A percentile compares a stretch with the other conserved stretches of the same genome.
Evolutionary conservation across 2,888 invertebrate species (phyloP).

Genomic region (Epiblema foenella): DNA sequence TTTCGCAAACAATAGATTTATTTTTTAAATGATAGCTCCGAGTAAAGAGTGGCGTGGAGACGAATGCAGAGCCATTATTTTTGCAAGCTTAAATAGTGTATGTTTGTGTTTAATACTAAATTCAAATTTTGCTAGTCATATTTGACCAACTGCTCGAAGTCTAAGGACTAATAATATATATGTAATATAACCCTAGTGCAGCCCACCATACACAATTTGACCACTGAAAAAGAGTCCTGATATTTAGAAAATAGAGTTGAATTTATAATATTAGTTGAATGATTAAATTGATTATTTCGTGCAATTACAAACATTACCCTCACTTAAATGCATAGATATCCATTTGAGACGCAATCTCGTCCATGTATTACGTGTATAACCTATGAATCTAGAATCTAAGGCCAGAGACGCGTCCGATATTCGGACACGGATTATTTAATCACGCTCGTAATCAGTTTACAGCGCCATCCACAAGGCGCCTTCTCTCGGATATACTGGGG

Average conservation of each 20-base stretch:
- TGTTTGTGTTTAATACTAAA: neutral
- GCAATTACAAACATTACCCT: too few relatives aligned
- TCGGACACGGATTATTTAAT: slow-evolving; percentile 13
- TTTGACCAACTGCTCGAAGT: neutral
- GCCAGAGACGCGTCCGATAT: neutral
- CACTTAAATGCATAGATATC: too few relatives aligned
- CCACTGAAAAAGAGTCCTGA: too few relatives aligned
- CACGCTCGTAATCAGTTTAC: slow-evolving; percentile 24
- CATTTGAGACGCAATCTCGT: too few relatives aligned
- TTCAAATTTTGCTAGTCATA: neutral
- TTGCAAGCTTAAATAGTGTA: neutral
- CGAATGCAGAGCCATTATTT: slow-evolving; percentile 46
- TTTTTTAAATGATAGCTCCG: slow-evolving; percentile 55
- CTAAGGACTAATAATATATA: too few relatives aligned
- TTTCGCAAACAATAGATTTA: slow-evolving; percentile 54
- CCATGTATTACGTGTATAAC: too few relatives aligned
- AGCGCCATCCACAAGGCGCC: slow-evolving; percentile 23
- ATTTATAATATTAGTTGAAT: too few relatives aligned
- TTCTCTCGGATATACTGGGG: slow-evolving; percentile 9
- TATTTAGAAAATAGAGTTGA: too few relatives aligned
- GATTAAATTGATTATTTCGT: too few relatives aligned
- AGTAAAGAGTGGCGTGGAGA: slow-evolving; percentile 44
- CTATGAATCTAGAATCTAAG: too few relatives aligned
- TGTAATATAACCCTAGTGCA: too few relatives aligned
- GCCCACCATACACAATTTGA: too few relatives aligned